Base-by-base conservation (phyloP, 2,888 invertebrate species). In the Macrophya annulata region DNA sequence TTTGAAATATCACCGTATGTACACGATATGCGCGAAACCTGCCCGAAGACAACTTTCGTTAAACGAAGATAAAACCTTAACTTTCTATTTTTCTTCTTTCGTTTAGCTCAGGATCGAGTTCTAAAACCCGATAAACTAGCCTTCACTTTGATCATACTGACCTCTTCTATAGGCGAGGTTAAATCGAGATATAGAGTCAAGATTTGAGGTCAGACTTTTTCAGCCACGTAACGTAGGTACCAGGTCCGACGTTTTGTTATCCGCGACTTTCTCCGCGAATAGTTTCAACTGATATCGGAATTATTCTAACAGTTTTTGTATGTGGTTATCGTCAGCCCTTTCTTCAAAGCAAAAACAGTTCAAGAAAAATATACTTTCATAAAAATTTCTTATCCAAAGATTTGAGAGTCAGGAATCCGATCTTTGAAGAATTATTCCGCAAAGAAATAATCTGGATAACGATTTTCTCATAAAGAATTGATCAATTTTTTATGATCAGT, bases 111-210 rank as follows among this genome's bases (percentile, higher is more conserved):
- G 72, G n/a, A 21, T 77, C 31, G 31, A 51, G 77, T 51, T 31
- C 51, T 51, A 51, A 31, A 77, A 77, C 51, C 17, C 77, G 77
- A 77, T 51, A 37, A 55, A 77, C 77, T 37, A 77, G 77, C 77
- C 77, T 77, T 77, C 77, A 77, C 77, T 77, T 55, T 77, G 77
- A 77, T 77, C 77, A 77, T 43, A 77, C 77, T 55, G 55, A 77
- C 77, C 77, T 55, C 77, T 77, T 51, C 37, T 77, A 31, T 31
- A 37, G 55, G 77, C 55, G 31, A 43, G 77, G 77, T 77, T 37
- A 77, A 77, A 31, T 55, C 21, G 51, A 55, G 51, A 15, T 43
- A 31, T 31, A 77, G 51, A 77, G 55, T 77, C 55, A 21, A 21
- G 77, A 74, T 74, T 74, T 74, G 72, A 45, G 72, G 72, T 74